Evolutionary conservation across 2,797 vertebrate genomes (phyloP), one percentile per base, ranked within the genome.

Genomic region (Chrysocyon brachyurus): DNA sequence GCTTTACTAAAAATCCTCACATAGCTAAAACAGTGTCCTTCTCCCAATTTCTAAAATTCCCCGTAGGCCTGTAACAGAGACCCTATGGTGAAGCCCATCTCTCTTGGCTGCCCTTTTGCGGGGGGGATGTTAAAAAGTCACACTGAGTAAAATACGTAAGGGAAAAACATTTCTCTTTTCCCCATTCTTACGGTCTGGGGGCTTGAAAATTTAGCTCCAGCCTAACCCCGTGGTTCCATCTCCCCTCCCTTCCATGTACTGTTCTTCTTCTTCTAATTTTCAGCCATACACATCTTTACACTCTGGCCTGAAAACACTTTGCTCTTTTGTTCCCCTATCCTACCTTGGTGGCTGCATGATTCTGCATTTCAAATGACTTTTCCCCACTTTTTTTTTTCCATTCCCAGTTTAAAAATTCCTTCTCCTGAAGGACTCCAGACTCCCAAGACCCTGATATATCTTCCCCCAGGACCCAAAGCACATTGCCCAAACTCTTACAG

Each of bases 251-350:
- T 10, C 31, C 7, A 12, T 1, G 0, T 10, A 9, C 8, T 1
- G 3, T 40, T 77, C 31, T 31, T 77, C 19, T 36, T 36, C 52
- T 16, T 26, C 66, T n/a, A 7, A 26, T 52, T 57, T 33, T 28
- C 82, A 84, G 7, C 31, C 16, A 61, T 16, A 21, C 4, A 75
- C 16, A 72, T 17, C 73, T 52, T 66, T 21, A 31, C 31, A 19
- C 1, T 1, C 1, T 31, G 40, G 10, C 46, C 21, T 61, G 33
- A 40, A 84, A 77, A 66, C 3, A 8, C 4, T 21, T 54, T 0
- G 1, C 8, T 28, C 10, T 83, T 81, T 36, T 57, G 12, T 52
- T 81, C 91, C 83, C 2, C 12, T 14, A 12, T 5, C 3, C 3
- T 22, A 3, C 36, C 7, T 5, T 0, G 9, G 2, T 6, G 4